A percentile compares a stretch with the other conserved stretches of the same genome.
phyloP scores from a whole-genome alignment of 2,113 vertebrate species.

The Megaleporinus macrocephalus region DNA sequence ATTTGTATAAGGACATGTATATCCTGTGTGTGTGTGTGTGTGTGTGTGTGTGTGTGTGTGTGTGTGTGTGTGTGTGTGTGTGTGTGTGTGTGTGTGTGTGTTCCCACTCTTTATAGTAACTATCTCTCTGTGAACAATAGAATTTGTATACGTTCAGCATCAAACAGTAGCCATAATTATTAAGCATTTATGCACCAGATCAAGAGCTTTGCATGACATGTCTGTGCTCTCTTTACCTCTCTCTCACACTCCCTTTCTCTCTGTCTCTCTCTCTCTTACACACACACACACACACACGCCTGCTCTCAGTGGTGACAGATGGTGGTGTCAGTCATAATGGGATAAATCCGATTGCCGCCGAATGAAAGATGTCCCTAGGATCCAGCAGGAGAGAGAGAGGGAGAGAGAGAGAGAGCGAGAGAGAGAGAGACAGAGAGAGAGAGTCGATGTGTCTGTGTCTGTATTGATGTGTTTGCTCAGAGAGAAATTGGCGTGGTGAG shows the following conservation, averaged over 20 bases:
- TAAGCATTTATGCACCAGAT: conserved; percentile 46
- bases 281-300: conserved; percentile 26
- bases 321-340: conserved; percentile 65
- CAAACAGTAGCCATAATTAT: conserved; percentile 49
- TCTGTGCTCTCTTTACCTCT: conserved; percentile 24
- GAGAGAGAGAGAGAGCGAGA: conserved; percentile 24
- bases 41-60: conserved; percentile 14
- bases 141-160: conserved; percentile 21
- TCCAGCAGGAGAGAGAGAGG: conserved; percentile 33
- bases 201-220: conserved; percentile 41
- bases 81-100: conserved; percentile 32
- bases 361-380: conserved; percentile 57
- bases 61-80: conserved; percentile 37
- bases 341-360: conserved; percentile 62
- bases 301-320: conserved; percentile 57
- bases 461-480: conserved; percentile 61
- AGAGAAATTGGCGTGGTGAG: conserved; percentile 57
- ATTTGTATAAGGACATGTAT: no score
- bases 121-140: conserved; percentile 38
- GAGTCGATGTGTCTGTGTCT: conserved; percentile 49
- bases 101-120: conserved; percentile 8
- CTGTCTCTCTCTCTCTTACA: conserved; percentile 9
- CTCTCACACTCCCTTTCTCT: conserved; percentile 36
- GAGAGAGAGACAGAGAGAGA: conserved; percentile 11
- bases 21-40: no score